Evolutionary conservation across 2,888 invertebrate genomes (phyloP).

Genomic region (Netelia fuscicornis): DNA sequence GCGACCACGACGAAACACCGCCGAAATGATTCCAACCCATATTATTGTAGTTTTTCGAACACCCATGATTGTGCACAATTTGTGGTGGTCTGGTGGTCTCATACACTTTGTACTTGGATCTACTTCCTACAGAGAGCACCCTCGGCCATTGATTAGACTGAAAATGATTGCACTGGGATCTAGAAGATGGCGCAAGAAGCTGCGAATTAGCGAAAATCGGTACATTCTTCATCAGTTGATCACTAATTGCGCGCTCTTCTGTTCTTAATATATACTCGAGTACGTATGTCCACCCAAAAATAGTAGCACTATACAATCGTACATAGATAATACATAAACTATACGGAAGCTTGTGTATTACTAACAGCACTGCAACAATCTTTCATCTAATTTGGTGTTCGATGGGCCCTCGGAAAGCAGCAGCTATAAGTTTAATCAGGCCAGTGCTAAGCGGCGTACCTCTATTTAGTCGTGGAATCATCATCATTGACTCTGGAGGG

Average conservation of each 20-base stretch:
- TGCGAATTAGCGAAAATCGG: not conserved
- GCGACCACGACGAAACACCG: not conserved
- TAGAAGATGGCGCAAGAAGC: not conserved
- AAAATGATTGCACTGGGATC: no score
- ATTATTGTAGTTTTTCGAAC: not conserved
- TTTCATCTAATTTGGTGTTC: conserved; percentile 56
- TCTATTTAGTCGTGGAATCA: conserved; percentile 9
- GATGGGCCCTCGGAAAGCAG: conserved; percentile 59
- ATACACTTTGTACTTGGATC: not conserved
- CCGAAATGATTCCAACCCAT: no score
- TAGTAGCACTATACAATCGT: no score
- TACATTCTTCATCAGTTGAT: not conserved
- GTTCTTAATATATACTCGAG: not conserved
- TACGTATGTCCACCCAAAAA: not conserved
- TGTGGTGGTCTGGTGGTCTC: not conserved
- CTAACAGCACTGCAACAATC: conserved; percentile 28
- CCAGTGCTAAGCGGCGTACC: conserved; percentile 34
- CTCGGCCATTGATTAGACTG: not conserved
- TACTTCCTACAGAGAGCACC: not conserved
- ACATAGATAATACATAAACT: no score
- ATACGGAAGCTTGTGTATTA: not conserved
- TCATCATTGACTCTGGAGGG: conserved; percentile 36
- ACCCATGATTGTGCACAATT: not conserved
- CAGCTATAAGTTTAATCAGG: conserved; percentile 24
- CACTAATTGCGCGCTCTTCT: not conserved